Evolutionary conservation across 2,888 invertebrate genomes (phyloP).

Genomic region (Xestobium rufovillosum): DNA sequence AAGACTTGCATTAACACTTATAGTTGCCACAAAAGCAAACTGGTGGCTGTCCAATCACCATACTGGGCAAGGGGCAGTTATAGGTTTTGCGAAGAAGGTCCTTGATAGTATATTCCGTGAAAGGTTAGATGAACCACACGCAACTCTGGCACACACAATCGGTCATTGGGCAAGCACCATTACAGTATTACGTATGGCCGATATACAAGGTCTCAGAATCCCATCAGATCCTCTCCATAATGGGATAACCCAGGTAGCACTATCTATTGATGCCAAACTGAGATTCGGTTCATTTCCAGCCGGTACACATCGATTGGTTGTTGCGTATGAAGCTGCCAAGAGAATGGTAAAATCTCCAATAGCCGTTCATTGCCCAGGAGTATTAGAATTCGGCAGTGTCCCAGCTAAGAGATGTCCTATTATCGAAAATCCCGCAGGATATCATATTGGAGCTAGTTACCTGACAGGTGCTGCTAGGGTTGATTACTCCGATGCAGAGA

Average conservation of each 20-base stretch:
- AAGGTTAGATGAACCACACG: background rate
- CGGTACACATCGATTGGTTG: background rate
- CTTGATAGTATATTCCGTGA: background rate
- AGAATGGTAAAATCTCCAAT: background rate
- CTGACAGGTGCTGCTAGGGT: conserved; percentile 1
- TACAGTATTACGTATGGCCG: background rate
- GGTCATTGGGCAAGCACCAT: conserved; percentile 3
- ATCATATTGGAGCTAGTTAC: background rate
- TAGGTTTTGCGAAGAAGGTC: background rate
- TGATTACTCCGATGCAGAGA: background rate
- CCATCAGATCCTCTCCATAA: background rate
- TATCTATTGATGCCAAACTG: background rate
- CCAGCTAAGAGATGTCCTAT: background rate
- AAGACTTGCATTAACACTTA: background rate
- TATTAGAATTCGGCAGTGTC: background rate
- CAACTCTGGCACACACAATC: background rate
- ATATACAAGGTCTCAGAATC: background rate
- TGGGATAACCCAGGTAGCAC: background rate
- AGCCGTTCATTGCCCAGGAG: background rate
- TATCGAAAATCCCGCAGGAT: background rate
- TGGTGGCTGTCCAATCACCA: conserved; percentile 5
- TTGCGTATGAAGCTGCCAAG: background rate
- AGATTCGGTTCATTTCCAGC: conserved; percentile 5
- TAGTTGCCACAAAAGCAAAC: conserved; percentile 5
- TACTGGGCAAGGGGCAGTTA: conserved; percentile 3